These are phyloP conservation scores for Cephalopholis sonnerati DNA, from an alignment of 2,113 vertebrate genomes.

Conservation along the genomic window DNA sequence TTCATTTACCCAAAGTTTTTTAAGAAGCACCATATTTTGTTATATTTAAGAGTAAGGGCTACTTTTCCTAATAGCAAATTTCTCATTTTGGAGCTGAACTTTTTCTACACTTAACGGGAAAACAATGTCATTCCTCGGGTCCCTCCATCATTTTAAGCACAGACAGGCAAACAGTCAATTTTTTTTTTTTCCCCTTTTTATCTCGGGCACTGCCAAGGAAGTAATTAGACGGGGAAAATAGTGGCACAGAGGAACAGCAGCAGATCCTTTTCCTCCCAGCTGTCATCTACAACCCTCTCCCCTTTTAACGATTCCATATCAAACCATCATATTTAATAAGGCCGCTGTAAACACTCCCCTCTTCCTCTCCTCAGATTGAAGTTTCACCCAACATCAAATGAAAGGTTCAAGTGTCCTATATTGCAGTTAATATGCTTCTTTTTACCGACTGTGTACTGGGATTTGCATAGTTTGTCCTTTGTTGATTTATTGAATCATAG, in stretches of 20 bases:
- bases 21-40: not conserved
- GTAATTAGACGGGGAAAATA: conserved; percentile 67
- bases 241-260: conserved; percentile 59
- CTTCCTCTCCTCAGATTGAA: conserved; percentile 70
- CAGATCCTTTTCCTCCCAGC: conserved; percentile 68
- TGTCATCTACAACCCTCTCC: conserved; percentile 57
- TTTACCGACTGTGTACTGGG: conserved; percentile 73
- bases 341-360: conserved; percentile 64
- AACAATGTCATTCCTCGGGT: not conserved
- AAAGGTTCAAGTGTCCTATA: conserved; percentile 74
- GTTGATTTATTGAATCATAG: conserved; percentile 83
- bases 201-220: conserved; percentile 51
- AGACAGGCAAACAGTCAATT: conserved; percentile 13
- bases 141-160: conserved; percentile 19
- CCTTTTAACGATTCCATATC: conserved; percentile 72
- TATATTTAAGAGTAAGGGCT: not conserved
- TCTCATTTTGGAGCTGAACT: not conserved
- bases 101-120: not conserved
- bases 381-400: conserved; percentile 64
- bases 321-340: conserved; percentile 81
- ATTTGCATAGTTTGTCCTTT: conserved; percentile 86
- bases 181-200: not conserved
- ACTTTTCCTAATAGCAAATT: not conserved
- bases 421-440: conserved; percentile 80
- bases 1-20: not conserved